These are phyloP conservation scores for Porphyrio hochstetteri DNA, from an alignment of 2,113 vertebrate genomes.

Conservation along the genomic window DNA sequence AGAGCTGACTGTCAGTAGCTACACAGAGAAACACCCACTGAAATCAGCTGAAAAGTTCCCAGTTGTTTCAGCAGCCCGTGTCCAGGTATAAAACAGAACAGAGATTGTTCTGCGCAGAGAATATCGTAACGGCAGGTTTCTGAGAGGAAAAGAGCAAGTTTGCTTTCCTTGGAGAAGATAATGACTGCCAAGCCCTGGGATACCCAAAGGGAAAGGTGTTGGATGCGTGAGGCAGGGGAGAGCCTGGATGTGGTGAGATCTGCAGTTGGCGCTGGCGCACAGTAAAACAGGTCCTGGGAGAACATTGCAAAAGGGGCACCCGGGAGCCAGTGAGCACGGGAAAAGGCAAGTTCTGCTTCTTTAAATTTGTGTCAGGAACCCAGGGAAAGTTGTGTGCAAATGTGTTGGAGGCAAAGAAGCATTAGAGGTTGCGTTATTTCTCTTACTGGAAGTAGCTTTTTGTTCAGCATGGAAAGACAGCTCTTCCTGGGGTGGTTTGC, in stretches of 20 bases:
- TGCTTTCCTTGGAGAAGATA: background rate
- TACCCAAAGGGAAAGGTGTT: background rate
- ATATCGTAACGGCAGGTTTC: background rate
- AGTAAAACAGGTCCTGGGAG: background rate
- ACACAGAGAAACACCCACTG: background rate
- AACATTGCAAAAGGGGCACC: background rate
- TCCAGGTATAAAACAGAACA: background rate
- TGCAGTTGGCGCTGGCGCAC: background rate
- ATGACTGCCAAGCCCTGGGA: background rate
- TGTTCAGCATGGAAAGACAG: conserved; percentile 17
- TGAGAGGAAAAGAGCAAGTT: background rate
- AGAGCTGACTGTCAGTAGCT: background rate
- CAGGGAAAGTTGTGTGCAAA: background rate
- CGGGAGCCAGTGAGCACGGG: background rate
- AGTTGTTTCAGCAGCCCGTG: background rate
- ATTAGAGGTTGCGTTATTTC: background rate
- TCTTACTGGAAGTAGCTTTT: background rate
- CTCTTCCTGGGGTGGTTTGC: conserved; percentile 14
- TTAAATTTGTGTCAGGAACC: background rate
- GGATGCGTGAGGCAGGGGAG: background rate
- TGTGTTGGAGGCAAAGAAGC: background rate
- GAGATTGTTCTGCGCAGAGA: background rate
- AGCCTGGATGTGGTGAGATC: accelerated
- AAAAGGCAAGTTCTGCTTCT: background rate
- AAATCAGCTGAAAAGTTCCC: background rate